Base-by-base conservation (phyloP, 2,888 invertebrate species). In the Helleia helle region DNA sequence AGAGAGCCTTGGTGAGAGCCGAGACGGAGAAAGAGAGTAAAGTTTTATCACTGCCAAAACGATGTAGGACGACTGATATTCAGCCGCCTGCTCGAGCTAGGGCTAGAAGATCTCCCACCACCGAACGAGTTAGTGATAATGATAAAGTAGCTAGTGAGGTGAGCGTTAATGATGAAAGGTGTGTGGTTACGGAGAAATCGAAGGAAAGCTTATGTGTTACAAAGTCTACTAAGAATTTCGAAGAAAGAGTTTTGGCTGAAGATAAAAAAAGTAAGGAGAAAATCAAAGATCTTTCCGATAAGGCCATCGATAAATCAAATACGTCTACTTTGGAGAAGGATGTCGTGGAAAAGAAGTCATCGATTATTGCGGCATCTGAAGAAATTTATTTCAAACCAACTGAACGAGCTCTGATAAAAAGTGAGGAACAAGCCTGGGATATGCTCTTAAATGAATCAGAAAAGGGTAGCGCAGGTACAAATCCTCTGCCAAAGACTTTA, bases 401-500 rank as follows among this genome's bases (percentile, higher is more conserved):
- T 2, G 9, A 26, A 26, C 9, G 15, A 7, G 31, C 36, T n/a
- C 44, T 47, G 12, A 60, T 75, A 4, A 77, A 71, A 63, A 71
- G 70, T 8, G 84, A 83, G 49, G 80, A 81, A 18, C 80, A 77
- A 51, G 79, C 80, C 9, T 83, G 84, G 83, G 77, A 84, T 47
- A 62, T 84, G 66, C 65, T 83, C 34, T 45, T 79, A 8, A 73
- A 59, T 43, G 80, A 81, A 45, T 56, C 74, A 0, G 65, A 65
- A 22, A 74, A 64, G 46, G 53, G n/a, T n/a, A n/a, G 57, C 27
- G 30, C 55, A 11, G 39, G 53, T 31, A 50, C 56, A 38, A 59
- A 49, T 31, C 55, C 54, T 28, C 49, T 59, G 13, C 38, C 57
- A 29, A 45, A 49, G 7, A 49, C 55, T 6, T 55, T 48, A 5